These are phyloP conservation scores for Anas acuta DNA, from an alignment of 2,797 vertebrate genomes.

Conservation along the genomic window DNA sequence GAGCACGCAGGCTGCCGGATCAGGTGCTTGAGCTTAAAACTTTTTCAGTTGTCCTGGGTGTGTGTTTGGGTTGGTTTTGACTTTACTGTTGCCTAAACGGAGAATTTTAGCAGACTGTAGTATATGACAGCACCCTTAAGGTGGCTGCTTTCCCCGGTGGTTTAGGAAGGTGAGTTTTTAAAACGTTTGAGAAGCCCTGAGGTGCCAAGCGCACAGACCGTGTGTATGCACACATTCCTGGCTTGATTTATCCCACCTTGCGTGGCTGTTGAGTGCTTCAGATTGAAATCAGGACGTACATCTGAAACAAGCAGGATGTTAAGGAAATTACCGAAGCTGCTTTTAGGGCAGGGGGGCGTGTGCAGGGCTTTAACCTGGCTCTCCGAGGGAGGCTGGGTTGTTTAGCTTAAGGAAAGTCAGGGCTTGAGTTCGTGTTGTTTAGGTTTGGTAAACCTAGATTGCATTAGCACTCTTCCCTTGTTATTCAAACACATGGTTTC, in stretches of 20 bases:
- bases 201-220: background rate
- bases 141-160: background rate
- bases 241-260: background rate
- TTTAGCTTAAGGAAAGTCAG: background rate
- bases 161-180: background rate
- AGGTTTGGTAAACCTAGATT: background rate
- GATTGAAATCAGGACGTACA: background rate
- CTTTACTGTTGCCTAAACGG: background rate
- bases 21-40: background rate
- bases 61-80: background rate
- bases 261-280: background rate
- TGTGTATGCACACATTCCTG: accelerated
- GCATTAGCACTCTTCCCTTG: background rate
- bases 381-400: background rate
- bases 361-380: background rate
- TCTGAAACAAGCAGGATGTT: background rate
- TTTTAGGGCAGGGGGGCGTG: background rate
- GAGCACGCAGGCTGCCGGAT: background rate
- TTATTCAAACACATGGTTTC: slow-evolving; percentile 30
- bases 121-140: accelerated
- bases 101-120: background rate
- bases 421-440: background rate
- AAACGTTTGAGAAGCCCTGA: background rate
- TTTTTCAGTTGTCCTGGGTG: accelerated
- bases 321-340: background rate